These are phyloP conservation scores for Mongoloraphidia duomilia DNA, from an alignment of 2,888 invertebrate genomes.

Conservation along the genomic window DNA sequence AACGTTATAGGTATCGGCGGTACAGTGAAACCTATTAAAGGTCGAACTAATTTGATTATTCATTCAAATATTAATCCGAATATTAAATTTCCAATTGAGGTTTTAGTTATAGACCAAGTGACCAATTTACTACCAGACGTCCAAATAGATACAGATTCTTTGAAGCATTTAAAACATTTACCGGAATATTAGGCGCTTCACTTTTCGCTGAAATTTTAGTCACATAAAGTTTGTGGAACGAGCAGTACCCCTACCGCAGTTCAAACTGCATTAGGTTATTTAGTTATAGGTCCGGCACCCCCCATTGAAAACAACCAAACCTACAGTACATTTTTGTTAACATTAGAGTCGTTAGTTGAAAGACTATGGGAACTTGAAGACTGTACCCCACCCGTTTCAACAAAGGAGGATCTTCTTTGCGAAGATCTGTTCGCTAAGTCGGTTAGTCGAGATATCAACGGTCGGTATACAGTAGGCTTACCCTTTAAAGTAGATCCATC, in stretches of 20 bases:
- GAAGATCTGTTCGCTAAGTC: too few relatives aligned
- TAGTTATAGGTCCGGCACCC: neutral
- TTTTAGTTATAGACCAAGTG: neutral
- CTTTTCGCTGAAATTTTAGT: neutral
- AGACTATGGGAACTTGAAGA: too few relatives aligned
- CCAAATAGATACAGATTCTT: neutral
- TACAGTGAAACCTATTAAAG: neutral
- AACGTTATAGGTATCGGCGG: neutral
- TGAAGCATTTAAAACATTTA: neutral
- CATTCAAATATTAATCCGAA: neutral
- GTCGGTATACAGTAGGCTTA: too few relatives aligned
- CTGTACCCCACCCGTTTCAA: too few relatives aligned
- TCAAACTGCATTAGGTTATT: too few relatives aligned
- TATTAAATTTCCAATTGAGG: neutral
- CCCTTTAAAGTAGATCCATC: too few relatives aligned
- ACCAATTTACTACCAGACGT: neutral
- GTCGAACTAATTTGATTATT: neutral
- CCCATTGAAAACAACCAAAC: too few relatives aligned
- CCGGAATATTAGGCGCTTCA: too few relatives aligned
- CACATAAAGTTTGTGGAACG: neutral
- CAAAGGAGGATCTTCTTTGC: too few relatives aligned
- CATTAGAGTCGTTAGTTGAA: too few relatives aligned
- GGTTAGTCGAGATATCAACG: neutral
- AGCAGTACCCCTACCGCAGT: too few relatives aligned
- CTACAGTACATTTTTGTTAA: too few relatives aligned